Evolutionary conservation across 2,797 vertebrate species (phyloP).

Genomic region (Pseudochaenichthys georgianus): DNA sequence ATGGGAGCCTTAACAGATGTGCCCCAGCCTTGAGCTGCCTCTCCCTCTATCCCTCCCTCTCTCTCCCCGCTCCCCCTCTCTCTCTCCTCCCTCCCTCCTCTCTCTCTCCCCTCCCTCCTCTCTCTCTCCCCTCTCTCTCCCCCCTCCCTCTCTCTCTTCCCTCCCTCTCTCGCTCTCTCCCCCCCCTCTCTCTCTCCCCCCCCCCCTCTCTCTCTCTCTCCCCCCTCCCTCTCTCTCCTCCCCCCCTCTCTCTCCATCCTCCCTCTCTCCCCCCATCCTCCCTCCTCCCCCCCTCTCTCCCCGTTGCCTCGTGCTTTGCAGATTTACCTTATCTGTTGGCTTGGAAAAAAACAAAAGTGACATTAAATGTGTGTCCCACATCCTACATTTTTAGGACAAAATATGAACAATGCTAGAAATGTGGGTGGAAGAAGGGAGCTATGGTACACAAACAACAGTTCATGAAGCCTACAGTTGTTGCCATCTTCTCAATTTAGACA

Average conservation of each 20-base stretch:
- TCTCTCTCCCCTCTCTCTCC: too few relatives aligned
- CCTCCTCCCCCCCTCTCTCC: constrained; percentile 14
- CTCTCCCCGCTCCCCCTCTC: too few relatives aligned
- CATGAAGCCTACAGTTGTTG: neutral
- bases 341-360: constrained; percentile 11
- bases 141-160: too few relatives aligned
- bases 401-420: constrained; percentile 1
- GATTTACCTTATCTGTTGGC: constrained; percentile 58
- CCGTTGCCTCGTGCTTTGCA: constrained; percentile 53
- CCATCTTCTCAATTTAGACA: neutral
- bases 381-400: neutral
- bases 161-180: too few relatives aligned
- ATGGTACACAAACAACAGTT: neutral
- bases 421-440: neutral
- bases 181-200: constrained; percentile 14
- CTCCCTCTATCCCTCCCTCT: constrained; percentile 28
- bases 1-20: constrained; percentile 85
- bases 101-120: too few relatives aligned
- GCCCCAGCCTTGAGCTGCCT: constrained; percentile 80
- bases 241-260: too few relatives aligned
- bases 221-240: neutral
- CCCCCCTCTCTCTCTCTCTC: constrained; percentile 17
- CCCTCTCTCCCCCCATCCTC: too few relatives aligned
- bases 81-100: too few relatives aligned
- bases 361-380: constrained; percentile 27